phyloP scores from a whole-genome alignment of 2,797 vertebrate species.

The Gallirallus australis region DNA sequence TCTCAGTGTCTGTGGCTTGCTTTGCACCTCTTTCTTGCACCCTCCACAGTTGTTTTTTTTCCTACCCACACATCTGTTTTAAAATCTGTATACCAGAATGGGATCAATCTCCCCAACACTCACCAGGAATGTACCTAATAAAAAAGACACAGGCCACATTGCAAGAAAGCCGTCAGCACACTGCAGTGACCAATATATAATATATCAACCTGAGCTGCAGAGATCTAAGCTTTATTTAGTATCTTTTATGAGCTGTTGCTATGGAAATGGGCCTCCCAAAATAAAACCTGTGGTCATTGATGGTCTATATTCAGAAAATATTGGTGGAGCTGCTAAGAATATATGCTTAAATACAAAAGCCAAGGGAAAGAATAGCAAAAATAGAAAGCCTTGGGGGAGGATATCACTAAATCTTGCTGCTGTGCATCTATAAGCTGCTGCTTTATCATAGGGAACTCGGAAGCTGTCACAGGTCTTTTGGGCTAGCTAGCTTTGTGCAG shows the following conservation, averaged over 20 bases:
- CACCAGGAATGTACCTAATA: slow-evolving; percentile 66
- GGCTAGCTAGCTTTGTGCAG: background rate
- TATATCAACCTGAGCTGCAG: background rate
- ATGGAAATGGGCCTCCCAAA: background rate
- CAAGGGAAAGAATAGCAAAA: background rate
- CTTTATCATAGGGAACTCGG: background rate
- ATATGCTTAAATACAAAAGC: background rate
- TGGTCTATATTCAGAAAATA: background rate
- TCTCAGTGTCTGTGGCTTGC: background rate
- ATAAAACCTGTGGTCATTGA: background rate
- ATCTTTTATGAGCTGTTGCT: slow-evolving; percentile 39
- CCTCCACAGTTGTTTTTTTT: background rate
- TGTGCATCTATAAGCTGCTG: background rate
- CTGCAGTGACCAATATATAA: background rate
- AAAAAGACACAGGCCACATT: slow-evolving; percentile 69
- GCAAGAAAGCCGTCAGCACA: slow-evolving; percentile 58
- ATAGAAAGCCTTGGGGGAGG: background rate
- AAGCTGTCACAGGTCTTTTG: background rate
- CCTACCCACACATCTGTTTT: slow-evolving; percentile 46
- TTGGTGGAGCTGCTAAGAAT: background rate
- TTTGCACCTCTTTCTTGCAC: background rate
- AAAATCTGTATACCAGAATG: slow-evolving; percentile 59
- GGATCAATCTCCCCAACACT: slow-evolving; percentile 70
- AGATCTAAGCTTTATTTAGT: background rate
- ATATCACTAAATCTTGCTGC: background rate